phyloP scores from a whole-genome alignment of 2,113 vertebrate genomes.

The Dasyurus viverrinus region DNA sequence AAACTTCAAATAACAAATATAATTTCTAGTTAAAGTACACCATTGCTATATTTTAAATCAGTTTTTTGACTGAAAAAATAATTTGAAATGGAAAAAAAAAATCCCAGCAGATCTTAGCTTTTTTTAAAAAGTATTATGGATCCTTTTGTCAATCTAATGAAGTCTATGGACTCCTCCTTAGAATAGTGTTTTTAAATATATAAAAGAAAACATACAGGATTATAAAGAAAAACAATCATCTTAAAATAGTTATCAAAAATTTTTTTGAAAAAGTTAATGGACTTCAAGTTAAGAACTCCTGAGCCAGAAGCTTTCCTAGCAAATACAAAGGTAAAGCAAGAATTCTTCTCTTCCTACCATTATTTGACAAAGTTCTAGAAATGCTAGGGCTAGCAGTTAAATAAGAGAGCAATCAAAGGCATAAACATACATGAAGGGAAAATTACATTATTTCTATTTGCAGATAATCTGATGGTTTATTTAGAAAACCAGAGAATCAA shows the following conservation, averaged over 20 bases:
- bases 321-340: neutral
- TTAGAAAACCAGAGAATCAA: neutral
- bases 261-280: neutral
- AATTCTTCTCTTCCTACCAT: neutral
- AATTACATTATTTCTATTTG: neutral
- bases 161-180: neutral
- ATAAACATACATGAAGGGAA: neutral
- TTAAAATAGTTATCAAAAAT: neutral
- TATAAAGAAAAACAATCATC: neutral
- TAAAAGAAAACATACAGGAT: neutral
- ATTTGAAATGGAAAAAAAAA: neutral
- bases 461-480: neutral
- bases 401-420: neutral
- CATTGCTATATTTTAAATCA: constrained; percentile 33
- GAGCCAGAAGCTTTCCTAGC: neutral
- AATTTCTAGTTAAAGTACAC: constrained; percentile 17
- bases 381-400: neutral
- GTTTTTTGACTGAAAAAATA: constrained; percentile 29
- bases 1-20: constrained; percentile 47
- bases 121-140: neutral
- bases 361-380: neutral
- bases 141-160: neutral
- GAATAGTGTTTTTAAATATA: neutral
- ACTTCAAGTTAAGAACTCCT: neutral
- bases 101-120: neutral